Conservation (phyloP, 2,888 invertebrate species). For the Troglohyphantes excavatus region DNA sequence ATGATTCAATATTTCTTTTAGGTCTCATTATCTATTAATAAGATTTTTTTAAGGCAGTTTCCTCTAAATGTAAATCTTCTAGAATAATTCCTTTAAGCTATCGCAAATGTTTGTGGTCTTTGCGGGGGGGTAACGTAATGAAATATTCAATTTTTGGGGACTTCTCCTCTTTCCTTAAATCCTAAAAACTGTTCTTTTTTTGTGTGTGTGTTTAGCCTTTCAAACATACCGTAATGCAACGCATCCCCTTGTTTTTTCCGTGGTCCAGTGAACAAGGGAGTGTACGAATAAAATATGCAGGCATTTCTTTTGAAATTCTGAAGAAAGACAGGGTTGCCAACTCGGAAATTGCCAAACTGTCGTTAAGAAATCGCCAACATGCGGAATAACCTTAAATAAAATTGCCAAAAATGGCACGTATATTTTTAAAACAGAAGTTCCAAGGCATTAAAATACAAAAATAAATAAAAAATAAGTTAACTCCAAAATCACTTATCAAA, state of each 20-base stretch:
- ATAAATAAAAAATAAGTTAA: too few relatives aligned
- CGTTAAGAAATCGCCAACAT: too few relatives aligned
- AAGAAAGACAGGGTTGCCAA: neutral
- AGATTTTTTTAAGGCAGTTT: conserved; percentile 15
- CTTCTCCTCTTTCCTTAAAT: conserved; percentile 15
- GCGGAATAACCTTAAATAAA: too few relatives aligned
- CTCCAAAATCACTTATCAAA: too few relatives aligned
- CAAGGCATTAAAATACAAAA: too few relatives aligned
- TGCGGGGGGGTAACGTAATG: conserved; percentile 33
- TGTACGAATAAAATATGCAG: conserved; percentile 71
- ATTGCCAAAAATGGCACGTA: too few relatives aligned
- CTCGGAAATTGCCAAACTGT: too few relatives aligned
- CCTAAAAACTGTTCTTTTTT: conserved; percentile 43
- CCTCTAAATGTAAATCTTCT: neutral
- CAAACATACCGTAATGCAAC: neutral
- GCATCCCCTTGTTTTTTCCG: neutral
- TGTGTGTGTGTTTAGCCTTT: neutral
- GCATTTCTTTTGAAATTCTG: conserved; percentile 22
- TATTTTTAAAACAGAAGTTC: too few relatives aligned
- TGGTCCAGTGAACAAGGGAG: conserved; percentile 56
- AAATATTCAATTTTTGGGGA: conserved; percentile 60
- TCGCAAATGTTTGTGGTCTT: conserved; percentile 32
- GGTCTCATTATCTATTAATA: conserved; percentile 32
- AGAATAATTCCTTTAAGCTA: conserved; percentile 29
- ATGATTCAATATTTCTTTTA: too few relatives aligned